These are phyloP conservation scores for Trogon surrucura DNA, from an alignment of 2,113 vertebrate genomes.

Conservation along the genomic window DNA sequence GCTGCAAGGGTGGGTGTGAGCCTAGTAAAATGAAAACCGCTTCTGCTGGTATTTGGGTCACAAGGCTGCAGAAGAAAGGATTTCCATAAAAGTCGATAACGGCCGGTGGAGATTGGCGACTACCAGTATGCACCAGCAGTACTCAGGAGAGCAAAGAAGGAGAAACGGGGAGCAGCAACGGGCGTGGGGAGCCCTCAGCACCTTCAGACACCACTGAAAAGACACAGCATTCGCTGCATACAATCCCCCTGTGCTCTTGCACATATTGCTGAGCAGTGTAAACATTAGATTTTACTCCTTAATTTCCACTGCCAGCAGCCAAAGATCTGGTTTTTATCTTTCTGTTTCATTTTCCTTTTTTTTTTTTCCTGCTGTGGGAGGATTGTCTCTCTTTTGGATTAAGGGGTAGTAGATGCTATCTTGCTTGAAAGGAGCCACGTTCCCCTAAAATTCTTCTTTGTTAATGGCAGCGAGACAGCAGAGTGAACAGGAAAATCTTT, in stretches of 20 bases:
- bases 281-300: neutral
- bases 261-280: neutral
- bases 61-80: constrained; percentile 5
- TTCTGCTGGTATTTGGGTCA: constrained; percentile 21
- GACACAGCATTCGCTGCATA: neutral
- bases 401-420: neutral
- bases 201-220: neutral
- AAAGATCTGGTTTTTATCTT: neutral
- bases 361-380: neutral
- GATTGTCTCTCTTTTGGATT: neutral
- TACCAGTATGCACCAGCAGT: neutral
- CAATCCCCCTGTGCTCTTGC: neutral
- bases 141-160: neutral
- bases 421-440: neutral
- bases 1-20: neutral
- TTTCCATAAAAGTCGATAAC: constrained; percentile 17
- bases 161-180: neutral
- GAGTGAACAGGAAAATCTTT: neutral
- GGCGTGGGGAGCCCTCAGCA: neutral
- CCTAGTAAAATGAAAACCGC: neutral
- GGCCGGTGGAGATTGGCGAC: neutral
- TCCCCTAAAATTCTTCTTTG: neutral
- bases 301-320: neutral
- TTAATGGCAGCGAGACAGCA: neutral
- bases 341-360: neutral